Conservation (phyloP, 2,113 vertebrate species). For the Catharus minimus region DNA sequence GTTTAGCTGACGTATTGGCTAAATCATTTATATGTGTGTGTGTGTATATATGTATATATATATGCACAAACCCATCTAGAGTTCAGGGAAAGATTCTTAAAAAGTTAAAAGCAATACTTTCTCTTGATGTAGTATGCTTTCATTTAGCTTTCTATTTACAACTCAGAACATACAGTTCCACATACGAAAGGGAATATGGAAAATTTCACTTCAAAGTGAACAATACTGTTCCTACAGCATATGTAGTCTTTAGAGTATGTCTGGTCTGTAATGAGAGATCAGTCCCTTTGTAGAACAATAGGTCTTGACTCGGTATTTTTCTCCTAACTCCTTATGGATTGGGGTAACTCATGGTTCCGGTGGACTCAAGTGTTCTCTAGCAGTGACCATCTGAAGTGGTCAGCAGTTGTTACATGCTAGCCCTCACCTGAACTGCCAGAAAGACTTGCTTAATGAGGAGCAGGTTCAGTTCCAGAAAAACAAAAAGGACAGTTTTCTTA, state of each 20-base stretch:
- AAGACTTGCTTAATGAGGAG: not conserved
- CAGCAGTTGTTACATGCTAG: not conserved
- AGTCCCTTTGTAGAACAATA: not conserved
- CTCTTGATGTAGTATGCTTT: not conserved
- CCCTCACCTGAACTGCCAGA: not conserved
- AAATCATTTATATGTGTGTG: not conserved
- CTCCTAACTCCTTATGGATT: not conserved
- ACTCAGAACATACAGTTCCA: not conserved
- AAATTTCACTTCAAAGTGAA: not conserved
- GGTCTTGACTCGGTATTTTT: not conserved
- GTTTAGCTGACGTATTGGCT: not conserved
- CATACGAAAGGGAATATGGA: not conserved
- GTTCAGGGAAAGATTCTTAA: not conserved
- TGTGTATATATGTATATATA: not conserved
- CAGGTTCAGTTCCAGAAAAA: not conserved
- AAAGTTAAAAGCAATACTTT: not conserved
- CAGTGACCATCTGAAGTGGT: not conserved
- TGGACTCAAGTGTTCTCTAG: not conserved
- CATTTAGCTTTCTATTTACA: not conserved
- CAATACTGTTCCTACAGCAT: not conserved
- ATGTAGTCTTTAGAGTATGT: not conserved
- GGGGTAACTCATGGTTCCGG: not conserved
- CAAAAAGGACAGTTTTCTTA: not conserved
- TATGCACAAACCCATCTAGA: not conserved
- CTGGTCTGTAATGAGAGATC: not conserved